phyloP scores from a whole-genome alignment of 2,888 invertebrate species.

The Lithophane ornitopus region DNA sequence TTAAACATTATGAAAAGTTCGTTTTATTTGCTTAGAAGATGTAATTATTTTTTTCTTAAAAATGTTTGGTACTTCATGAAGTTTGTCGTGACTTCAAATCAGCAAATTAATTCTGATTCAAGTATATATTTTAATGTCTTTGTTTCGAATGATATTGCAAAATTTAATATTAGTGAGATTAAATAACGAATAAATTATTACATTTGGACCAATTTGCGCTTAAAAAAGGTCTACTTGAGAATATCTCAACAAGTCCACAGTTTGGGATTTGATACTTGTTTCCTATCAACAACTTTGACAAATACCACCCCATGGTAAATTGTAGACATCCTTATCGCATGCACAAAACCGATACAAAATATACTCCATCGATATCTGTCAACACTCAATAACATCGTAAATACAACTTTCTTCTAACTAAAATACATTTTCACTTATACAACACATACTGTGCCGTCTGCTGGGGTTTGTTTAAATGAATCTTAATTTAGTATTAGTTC shows the following conservation, averaged over 20 bases:
- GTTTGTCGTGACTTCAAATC: neutral
- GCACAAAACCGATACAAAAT: conserved; percentile 64
- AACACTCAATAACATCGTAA: conserved; percentile 51
- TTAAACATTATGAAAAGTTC: no score
- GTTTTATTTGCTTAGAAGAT: no score
- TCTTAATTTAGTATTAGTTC: neutral
- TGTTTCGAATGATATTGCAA: neutral
- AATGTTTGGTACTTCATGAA: neutral
- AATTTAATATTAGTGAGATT: neutral
- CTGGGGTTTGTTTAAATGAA: conserved; percentile 41
- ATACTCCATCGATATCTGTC: conserved; percentile 57
- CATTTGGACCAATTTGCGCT: neutral
- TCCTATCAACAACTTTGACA: conserved; percentile 36
- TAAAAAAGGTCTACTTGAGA: neutral
- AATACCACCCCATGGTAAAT: conserved; percentile 19
- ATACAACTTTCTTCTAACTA: conserved; percentile 62
- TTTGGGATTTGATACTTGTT: neutral
- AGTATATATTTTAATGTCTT: no score
- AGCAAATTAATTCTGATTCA: neutral
- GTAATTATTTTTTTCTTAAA: neutral
- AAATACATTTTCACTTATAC: conserved; percentile 64
- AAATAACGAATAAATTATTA: neutral
- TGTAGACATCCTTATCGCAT: conserved; percentile 63
- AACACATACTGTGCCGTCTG: conserved; percentile 71
- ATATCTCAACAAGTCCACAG: neutral